A percentile compares a stretch with the other conserved stretches of the same genome.
These are phyloP conservation scores for Heliconius erato DNA, from an alignment of 2,888 invertebrate species.

Conservation along the genomic window DNA sequence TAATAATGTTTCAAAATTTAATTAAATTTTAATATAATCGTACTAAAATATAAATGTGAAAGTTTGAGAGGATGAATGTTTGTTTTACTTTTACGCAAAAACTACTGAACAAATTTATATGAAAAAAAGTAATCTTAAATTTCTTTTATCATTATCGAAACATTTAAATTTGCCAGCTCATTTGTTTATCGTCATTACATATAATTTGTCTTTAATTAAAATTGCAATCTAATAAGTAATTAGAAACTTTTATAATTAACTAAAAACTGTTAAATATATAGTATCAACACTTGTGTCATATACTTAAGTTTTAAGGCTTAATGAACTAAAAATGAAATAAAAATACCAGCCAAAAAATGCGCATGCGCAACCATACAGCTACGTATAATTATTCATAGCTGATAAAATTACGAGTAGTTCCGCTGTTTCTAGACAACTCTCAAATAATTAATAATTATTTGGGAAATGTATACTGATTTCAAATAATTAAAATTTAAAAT, in stretches of 20 bases:
- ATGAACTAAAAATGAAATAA: background rate
- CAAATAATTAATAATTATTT: no score
- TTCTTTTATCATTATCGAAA: background rate
- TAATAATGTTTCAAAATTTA: no score
- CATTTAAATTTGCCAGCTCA: background rate
- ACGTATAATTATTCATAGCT: background rate
- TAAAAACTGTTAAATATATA: no score
- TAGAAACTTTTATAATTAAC: background rate
- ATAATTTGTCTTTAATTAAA: slow-evolving; percentile 2
- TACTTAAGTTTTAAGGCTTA: background rate
- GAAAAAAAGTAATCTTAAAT: no score
- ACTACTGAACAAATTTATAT: no score
- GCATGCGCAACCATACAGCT: background rate
- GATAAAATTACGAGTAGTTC: background rate
- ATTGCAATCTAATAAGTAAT: background rate
- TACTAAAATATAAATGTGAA: no score
- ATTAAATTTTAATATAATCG: no score
- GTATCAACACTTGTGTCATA: no score
- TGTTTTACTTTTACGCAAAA: no score
- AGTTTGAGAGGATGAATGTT: no score
- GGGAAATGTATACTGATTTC: background rate
- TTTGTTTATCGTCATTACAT: background rate
- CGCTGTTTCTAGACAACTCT: slow-evolving; percentile 6
- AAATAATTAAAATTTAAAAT: background rate
- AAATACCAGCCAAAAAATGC: background rate